Evolutionary conservation across 2,888 invertebrate species (phyloP), one percentile per base, ranked within the genome.

Genomic region (Cyrtodaria siliqua): DNA sequence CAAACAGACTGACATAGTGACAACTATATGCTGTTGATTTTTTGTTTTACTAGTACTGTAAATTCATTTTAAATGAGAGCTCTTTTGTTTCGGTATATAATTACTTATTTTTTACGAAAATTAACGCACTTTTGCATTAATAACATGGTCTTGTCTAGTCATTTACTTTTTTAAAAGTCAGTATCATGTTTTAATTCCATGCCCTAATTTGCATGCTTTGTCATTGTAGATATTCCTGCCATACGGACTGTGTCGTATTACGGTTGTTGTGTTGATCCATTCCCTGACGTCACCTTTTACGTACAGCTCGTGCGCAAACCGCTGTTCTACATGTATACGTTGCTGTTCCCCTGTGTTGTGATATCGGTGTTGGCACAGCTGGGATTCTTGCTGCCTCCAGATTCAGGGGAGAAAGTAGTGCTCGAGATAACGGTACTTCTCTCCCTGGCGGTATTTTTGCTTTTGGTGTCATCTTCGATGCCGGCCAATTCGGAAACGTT

Each of bases 401-500:
- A 85, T 56, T 82, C 82, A 1, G 85, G 85, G 57, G 75, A 75
- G 42, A 75, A 75, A 29, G 79, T 91, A 0, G 89, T 88, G 0
- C 84, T 91, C 24, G 88, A 88, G 62, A 89, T 91, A 18, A 91
- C 91, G 0, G 90, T 91, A 2, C 79, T 91, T 20, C 82, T 91
- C 47, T 91, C 91, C 0, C 83, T 91, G 71, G 90, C 91, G 16
- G 91, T 91, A 18, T 91, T 90, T 69, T 82, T 89, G 50, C 75
- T 91, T 33, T 86, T 91, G 1, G 90, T 91, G 12, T 89, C 90
- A 2, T 91, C 91, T 63, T 86, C 88, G 4, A 83, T 91, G 71
- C 91, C 91, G 3, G 87, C 91, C 0, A 88, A 89, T 1, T 91
- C 91, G 6, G 91, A 91, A 53, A 88, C 85, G 6, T 86, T 91